Conservation (phyloP, 2,888 invertebrate species). For the Rhagonycha fulva region DNA sequence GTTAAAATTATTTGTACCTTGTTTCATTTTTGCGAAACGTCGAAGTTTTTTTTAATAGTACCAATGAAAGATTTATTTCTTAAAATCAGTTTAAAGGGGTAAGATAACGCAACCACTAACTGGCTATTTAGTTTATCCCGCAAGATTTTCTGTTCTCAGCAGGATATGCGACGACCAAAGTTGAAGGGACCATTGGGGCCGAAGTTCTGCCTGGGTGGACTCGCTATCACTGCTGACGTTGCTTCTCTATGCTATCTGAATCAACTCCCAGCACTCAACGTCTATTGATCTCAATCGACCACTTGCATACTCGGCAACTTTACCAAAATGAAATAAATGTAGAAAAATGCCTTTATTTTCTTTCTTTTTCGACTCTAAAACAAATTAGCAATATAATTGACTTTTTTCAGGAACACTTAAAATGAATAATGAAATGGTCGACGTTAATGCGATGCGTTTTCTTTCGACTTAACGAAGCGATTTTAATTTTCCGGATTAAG, state of each 20-base stretch:
- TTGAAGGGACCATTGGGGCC: constrained; percentile 20
- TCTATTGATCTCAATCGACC: constrained; percentile 30
- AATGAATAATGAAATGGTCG: constrained; percentile 4
- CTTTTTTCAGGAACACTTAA: neutral
- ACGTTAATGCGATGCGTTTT: constrained; percentile 1
- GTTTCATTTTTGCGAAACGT: neutral
- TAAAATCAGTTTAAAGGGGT: constrained; percentile 12
- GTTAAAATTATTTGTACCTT: neutral
- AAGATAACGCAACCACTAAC: constrained; percentile 30
- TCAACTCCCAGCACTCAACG: constrained; percentile 28
- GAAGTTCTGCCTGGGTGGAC: constrained; percentile 24
- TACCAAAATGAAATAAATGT: constrained; percentile 10
- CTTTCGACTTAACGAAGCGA: constrained; percentile 27
- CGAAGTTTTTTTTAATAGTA: neutral
- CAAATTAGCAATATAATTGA: constrained; percentile 17
- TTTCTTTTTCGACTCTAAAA: constrained; percentile 1
- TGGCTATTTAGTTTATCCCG: constrained; percentile 28
- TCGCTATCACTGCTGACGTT: constrained; percentile 31
- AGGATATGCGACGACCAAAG: constrained; percentile 20
- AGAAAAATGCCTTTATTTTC: constrained; percentile 17
- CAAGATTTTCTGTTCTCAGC: constrained; percentile 26
- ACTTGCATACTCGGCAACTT: constrained; percentile 27
- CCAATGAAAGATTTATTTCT: neutral
- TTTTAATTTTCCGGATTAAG: constrained; percentile 28
- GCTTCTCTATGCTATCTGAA: constrained; percentile 27